A percentile compares a stretch with the other conserved stretches of the same genome.
phyloP scores from a whole-genome alignment of 2,113 vertebrate genomes.

The Phalacrocorax pelagicus region DNA sequence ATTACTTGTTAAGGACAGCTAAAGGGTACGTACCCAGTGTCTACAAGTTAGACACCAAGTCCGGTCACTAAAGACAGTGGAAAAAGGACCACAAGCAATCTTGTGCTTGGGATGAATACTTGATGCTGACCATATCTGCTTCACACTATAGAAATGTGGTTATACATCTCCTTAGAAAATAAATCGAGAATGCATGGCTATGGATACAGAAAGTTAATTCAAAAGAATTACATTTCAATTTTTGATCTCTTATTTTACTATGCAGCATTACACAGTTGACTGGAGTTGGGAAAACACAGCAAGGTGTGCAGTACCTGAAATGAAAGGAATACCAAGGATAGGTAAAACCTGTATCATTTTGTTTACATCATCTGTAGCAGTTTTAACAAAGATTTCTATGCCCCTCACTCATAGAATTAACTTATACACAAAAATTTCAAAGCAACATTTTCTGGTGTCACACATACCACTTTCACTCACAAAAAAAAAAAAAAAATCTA shows the following conservation, averaged over 20 bases:
- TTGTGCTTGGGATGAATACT: background rate
- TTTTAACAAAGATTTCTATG: background rate
- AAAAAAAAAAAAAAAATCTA: background rate
- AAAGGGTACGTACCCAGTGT: fast-evolving
- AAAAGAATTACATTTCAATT: background rate
- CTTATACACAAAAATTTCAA: background rate
- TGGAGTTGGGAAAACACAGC: background rate
- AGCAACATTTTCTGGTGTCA: background rate
- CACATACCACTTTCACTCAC: background rate
- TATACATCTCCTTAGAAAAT: background rate
- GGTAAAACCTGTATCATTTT: background rate
- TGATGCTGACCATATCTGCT: background rate
- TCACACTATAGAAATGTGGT: background rate
- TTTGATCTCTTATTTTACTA: background rate
- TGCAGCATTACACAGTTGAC: background rate
- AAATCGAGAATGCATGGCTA: background rate
- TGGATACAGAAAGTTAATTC: background rate
- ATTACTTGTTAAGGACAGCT: background rate
- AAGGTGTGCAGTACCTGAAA: background rate
- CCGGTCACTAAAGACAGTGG: background rate
- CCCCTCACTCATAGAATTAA: background rate
- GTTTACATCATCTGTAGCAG: background rate
- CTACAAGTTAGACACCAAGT: background rate
- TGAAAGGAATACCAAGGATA: background rate
- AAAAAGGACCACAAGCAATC: background rate